Base-by-base conservation (phyloP, 2,888 invertebrate genomes). In the Brenthis hecate region DNA sequence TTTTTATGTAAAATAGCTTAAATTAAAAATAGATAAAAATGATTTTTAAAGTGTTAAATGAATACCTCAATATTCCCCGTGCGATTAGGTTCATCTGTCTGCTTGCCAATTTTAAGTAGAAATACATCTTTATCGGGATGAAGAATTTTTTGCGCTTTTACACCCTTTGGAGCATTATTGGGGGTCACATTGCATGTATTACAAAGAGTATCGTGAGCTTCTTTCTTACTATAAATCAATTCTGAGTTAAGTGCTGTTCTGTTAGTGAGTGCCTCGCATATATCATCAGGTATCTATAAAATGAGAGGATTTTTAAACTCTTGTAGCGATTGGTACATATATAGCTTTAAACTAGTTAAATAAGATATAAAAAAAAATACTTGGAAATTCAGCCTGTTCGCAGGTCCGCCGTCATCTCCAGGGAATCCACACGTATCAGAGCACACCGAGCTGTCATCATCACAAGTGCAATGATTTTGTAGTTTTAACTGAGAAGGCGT, bases 71-170 rank as follows among this genome's bases (percentile, higher is more conserved):
- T 94, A 56, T 94, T 94, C 0, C 95, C 95, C 48, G 95, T 95
- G 6, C 92, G 87, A 70, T 91, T 89, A 0, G 91, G 92, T 75
- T 92, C 92, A 58, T 91, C 91, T 0, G 94, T 94, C 79, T 96
- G 96, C 79, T 96, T 96, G 1, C 96, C 96, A 68, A 97, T 95
- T 77, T 95, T 94, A 58, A 96, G 85, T 5, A 96, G 89, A 74
- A 96, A 96, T 0, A 96, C 94, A 76, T 96, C 96, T 76, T 95
- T 95, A 63, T 96, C 94, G 0, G 95, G 95, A 76, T 96, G 95
- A 0, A 94, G 81, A 5, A 94, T 86, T 77, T 95, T 94, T 14
- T 94, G 93, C 5, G 94, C 93, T 66, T 93, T 84, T 0, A 94
- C 93, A 0, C 94, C 94, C 73, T 93, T 94, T 0, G 94, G 90